Evolutionary conservation across 2,113 vertebrate species (phyloP).

Genomic region (Telmatochromis brichardi): DNA sequence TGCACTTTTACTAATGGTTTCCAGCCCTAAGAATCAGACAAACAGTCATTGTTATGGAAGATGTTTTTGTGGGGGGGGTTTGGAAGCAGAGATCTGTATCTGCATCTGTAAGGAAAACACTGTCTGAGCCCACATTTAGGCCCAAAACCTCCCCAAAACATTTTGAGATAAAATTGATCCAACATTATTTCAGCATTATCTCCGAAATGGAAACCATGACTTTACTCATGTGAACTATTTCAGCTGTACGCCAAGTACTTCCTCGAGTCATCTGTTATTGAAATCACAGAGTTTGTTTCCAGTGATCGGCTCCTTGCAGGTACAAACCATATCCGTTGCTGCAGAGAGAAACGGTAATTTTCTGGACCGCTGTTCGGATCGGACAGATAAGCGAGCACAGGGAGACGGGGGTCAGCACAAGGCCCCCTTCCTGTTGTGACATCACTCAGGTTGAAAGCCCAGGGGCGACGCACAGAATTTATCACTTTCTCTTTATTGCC

Average conservation of each 20-base stretch:
- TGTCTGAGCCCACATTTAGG: background rate
- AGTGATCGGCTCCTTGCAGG: background rate
- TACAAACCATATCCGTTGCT: background rate
- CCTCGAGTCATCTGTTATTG: background rate
- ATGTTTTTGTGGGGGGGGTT: rapidly evolving
- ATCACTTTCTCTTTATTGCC: slow-evolving; percentile 45
- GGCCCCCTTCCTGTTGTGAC: slow-evolving; percentile 1
- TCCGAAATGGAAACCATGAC: slow-evolving; percentile 7
- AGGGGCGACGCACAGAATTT: background rate
- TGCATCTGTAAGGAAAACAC: background rate
- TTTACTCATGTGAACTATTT: background rate
- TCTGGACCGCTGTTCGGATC: background rate
- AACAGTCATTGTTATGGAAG: background rate
- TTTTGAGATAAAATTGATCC: background rate
- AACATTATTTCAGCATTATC: background rate
- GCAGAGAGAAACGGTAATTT: background rate
- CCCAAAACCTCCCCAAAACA: background rate
- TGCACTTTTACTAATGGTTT: background rate
- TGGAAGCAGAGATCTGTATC: background rate
- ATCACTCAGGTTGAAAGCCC: slow-evolving; percentile 3
- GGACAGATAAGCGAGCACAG: background rate
- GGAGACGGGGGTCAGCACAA: background rate
- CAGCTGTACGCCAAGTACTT: background rate
- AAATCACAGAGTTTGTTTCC: background rate
- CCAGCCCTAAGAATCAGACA: background rate